These are phyloP conservation scores for Dynastes hyllus DNA, from an alignment of 2,888 invertebrate species.

Conservation along the genomic window DNA sequence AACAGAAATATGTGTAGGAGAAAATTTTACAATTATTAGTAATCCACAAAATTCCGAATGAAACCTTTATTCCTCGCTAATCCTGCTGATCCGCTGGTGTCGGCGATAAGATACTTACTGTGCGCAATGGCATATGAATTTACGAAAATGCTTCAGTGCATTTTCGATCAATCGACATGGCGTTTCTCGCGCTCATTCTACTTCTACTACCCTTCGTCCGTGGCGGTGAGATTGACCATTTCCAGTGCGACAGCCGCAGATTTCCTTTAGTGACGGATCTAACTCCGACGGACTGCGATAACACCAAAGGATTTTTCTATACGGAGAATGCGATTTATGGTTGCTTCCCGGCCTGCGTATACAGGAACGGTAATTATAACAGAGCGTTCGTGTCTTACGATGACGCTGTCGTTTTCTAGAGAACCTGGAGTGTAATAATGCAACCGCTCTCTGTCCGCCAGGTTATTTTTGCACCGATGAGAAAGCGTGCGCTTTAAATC, in stretches of 20 bases:
- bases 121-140: neutral
- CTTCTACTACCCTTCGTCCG: neutral
- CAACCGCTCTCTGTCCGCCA: conserved; percentile 62
- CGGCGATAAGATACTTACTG: neutral
- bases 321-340: conserved; percentile 21
- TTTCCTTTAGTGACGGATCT: conserved; percentile 20
- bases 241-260: neutral
- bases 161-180: neutral
- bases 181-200: neutral
- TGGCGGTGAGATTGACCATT: neutral
- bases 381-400: neutral
- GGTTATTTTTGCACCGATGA: conserved; percentile 63
- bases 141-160: neutral
- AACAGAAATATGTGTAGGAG: no score
- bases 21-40: no score
- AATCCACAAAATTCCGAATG: neutral
- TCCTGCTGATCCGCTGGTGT: neutral
- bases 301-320: conserved; percentile 33
- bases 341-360: conserved; percentile 54
- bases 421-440: neutral
- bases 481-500: conserved; percentile 58
- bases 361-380: conserved; percentile 34
- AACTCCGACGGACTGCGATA: conserved; percentile 50
- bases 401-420: neutral
- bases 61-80: neutral